Evolutionary conservation across 2,888 invertebrate genomes (phyloP).

Genomic region (Emmelina monodactyla): DNA sequence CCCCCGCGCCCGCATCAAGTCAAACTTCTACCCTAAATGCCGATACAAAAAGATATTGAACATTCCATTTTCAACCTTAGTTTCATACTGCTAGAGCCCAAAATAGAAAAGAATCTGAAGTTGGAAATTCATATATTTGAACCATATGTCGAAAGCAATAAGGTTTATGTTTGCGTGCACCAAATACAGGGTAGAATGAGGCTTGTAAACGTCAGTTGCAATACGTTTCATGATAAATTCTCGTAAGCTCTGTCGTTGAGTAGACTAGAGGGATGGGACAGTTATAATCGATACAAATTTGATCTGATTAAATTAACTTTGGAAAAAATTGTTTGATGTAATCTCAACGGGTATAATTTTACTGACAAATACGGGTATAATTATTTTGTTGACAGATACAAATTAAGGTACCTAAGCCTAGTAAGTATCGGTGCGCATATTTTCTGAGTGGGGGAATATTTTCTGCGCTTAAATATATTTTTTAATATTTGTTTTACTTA

Average conservation of each 20-base stretch:
- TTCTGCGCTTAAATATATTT: no score
- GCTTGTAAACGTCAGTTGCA: constrained; percentile 34
- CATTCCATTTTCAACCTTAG: neutral
- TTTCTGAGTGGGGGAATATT: no score
- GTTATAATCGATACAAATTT: constrained; percentile 7
- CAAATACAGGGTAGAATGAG: constrained; percentile 13
- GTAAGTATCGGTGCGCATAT: no score
- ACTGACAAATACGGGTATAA: no score
- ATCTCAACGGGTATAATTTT: no score
- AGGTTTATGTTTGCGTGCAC: neutral
- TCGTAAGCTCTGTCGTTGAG: constrained; percentile 23
- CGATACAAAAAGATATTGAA: no score
- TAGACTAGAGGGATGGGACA: constrained; percentile 22
- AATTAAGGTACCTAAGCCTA: no score
- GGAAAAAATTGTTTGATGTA: no score
- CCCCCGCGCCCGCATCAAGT: no score
- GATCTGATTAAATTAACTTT: neutral
- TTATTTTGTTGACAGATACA: no score
- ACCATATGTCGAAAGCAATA: neutral
- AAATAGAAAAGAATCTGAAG: neutral
- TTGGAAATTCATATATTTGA: neutral
- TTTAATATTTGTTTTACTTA: no score
- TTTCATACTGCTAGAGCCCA: neutral
- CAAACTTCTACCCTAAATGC: no score
- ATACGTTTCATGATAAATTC: constrained; percentile 51